A percentile compares a stretch with the other conserved stretches of the same genome.
Conservation (phyloP, 2,113 vertebrate species). For the Typhlomys cinereus region DNA sequence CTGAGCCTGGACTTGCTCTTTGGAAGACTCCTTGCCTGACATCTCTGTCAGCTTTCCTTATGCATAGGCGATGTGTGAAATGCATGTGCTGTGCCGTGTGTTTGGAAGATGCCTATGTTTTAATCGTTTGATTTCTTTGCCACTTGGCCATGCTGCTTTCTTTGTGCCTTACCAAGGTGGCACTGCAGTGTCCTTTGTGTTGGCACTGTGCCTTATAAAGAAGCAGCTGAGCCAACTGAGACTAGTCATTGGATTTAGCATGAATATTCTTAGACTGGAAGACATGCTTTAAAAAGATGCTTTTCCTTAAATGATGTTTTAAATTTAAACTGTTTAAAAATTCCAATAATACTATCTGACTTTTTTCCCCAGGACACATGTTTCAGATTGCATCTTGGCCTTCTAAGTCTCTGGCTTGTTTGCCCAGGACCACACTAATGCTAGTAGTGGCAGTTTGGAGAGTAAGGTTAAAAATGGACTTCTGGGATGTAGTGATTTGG, state of each 20-base stretch:
- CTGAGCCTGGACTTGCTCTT: conserved; percentile 79
- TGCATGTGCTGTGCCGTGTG: conserved; percentile 69
- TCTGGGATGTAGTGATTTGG: not conserved
- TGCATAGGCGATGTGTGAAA: conserved; percentile 8
- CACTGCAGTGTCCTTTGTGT: conserved; percentile 32
- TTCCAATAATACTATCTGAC: conserved; percentile 53
- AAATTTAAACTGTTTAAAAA: conserved; percentile 63
- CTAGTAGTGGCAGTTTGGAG: not conserved
- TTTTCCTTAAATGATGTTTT: conserved; percentile 49
- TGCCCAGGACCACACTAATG: not conserved
- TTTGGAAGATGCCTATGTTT: conserved; percentile 74
- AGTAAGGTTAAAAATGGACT: conserved; percentile 48
- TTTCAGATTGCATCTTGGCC: conserved; percentile 45
- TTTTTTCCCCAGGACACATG: conserved; percentile 24
- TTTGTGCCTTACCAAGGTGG: conserved; percentile 21
- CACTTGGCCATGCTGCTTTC: not conserved
- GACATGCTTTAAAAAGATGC: conserved; percentile 50
- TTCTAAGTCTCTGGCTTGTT: conserved; percentile 6
- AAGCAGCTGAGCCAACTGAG: conserved; percentile 58
- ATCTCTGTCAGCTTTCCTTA: conserved; percentile 12
- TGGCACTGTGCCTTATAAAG: conserved; percentile 59
- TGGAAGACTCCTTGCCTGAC: conserved; percentile 53
- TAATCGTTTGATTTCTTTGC: conserved; percentile 77
- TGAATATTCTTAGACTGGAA: conserved; percentile 60
- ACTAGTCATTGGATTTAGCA: conserved; percentile 59